Conservation (phyloP, 2,113 vertebrate species). For the Hydrolagus affinis region DNA sequence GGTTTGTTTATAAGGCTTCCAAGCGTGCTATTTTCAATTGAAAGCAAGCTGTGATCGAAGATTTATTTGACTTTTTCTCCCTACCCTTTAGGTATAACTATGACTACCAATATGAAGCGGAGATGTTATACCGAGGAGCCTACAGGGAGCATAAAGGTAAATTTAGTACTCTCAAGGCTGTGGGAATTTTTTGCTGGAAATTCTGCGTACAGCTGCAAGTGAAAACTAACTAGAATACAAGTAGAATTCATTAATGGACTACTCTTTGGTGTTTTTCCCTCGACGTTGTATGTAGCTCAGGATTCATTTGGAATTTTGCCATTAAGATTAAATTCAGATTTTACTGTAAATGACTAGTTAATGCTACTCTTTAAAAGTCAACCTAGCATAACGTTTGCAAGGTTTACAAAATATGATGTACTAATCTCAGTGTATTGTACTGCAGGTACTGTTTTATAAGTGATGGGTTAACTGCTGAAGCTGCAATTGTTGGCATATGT, state of each 20-base stretch:
- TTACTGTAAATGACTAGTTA: background rate
- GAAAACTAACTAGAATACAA: background rate
- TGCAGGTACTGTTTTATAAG: constrained; percentile 8
- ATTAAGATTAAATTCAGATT: background rate
- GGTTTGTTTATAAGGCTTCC: background rate
- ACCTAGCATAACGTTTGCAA: background rate
- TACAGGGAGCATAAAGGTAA: constrained; percentile 62
- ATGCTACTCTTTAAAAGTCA: constrained; percentile 7
- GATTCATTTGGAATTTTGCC: background rate
- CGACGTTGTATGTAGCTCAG: background rate
- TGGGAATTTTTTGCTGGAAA: background rate
- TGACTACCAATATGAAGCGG: constrained; percentile 59
- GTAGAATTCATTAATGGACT: background rate
- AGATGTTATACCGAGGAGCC: constrained; percentile 41
- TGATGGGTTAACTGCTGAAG: constrained; percentile 30
- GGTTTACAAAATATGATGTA: background rate
- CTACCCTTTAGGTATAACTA: constrained; percentile 16
- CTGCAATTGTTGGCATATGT: constrained; percentile 31
- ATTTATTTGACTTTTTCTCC: background rate
- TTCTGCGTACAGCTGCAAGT: too few species aligned
- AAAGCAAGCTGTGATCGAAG: background rate
- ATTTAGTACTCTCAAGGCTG: background rate
- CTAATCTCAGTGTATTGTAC: constrained; percentile 3
- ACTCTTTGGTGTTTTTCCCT: background rate
- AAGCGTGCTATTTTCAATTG: background rate